These are phyloP conservation scores for Drosophila cyrtoloma DNA, from an alignment of 2,888 invertebrate genomes.

Conservation along the genomic window DNA sequence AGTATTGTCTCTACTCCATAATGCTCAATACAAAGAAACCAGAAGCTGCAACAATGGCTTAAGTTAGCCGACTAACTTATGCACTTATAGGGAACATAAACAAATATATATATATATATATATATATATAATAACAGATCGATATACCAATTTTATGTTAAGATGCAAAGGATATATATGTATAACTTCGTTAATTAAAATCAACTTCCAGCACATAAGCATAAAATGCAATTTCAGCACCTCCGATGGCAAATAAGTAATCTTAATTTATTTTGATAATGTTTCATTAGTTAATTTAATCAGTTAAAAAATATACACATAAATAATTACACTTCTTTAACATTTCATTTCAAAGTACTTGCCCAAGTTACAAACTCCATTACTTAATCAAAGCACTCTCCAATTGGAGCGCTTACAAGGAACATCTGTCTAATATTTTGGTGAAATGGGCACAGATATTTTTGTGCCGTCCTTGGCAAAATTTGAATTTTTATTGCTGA, in stretches of 20 bases:
- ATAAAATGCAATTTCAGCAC: background rate
- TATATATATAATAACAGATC: background rate
- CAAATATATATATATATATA: background rate
- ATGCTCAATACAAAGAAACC: conserved; percentile 10
- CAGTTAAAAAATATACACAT: background rate
- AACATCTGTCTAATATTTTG: conserved; percentile 34
- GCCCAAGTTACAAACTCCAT: background rate
- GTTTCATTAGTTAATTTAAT: background rate
- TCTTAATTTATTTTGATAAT: background rate
- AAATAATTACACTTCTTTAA: background rate
- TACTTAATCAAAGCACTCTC: background rate
- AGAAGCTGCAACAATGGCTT: background rate
- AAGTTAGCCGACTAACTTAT: background rate
- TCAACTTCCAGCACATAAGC: background rate
- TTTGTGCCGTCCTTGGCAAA: conserved; percentile 70
- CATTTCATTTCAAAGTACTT: background rate
- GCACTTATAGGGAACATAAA: background rate
- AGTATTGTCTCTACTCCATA: conserved; percentile 49
- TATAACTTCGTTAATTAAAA: background rate
- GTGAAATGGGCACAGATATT: conserved; percentile 36
- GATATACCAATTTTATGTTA: background rate
- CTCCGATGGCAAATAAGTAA: too few relatives aligned
- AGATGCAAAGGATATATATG: background rate
- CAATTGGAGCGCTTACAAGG: conserved; percentile 6
- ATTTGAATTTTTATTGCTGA: conserved; percentile 83